phyloP scores from a whole-genome alignment of 2,113 vertebrate species.

The Pipra filicauda region DNA sequence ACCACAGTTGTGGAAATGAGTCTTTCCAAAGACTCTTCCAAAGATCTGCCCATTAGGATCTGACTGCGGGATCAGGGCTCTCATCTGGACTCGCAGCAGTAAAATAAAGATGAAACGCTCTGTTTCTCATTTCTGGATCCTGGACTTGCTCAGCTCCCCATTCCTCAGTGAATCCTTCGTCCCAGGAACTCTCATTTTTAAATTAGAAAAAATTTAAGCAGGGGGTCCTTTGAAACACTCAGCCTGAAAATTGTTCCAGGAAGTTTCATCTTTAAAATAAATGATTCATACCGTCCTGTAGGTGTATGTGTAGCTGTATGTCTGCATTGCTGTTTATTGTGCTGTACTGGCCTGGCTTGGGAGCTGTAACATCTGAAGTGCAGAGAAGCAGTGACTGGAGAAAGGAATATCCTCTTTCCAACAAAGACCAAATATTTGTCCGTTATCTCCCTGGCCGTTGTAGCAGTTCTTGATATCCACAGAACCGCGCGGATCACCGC shows the following conservation, averaged over 20 bases:
- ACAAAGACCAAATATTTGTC: slow-evolving; percentile 20
- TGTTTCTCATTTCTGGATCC: slow-evolving; percentile 29
- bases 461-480: neutral
- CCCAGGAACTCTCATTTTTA: neutral
- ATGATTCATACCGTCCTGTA: neutral
- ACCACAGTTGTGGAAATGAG: neutral
- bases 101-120: neutral
- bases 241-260: neutral
- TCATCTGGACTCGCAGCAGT: neutral
- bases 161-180: neutral
- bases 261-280: neutral
- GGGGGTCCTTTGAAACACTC: neutral
- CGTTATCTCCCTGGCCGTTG: neutral
- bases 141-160: neutral
- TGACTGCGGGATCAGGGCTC: neutral
- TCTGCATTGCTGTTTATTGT: neutral
- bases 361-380: neutral
- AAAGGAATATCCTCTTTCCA: neutral
- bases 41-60: neutral
- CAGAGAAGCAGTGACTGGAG: neutral
- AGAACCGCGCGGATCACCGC: neutral
- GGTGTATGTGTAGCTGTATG: neutral
- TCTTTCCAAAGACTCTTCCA: slow-evolving; percentile 21
- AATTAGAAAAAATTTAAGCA: neutral
- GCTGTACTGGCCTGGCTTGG: neutral